Evolutionary conservation across 2,888 invertebrate species (phyloP).

Genomic region (Hyposoter didymator): DNA sequence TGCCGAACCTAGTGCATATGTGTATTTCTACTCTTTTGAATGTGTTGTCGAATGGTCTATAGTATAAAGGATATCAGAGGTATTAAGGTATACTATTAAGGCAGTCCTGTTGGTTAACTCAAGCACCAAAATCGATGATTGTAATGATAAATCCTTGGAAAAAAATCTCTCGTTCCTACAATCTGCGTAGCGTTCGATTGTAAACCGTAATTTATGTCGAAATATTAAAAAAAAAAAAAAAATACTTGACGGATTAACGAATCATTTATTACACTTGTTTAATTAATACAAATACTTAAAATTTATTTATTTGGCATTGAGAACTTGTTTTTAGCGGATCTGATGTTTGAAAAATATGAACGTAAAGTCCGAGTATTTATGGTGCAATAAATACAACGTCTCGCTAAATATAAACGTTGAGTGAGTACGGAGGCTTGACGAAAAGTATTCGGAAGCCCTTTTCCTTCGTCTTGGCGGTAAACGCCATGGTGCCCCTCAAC

Average conservation of each 20-base stretch:
- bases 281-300: slow-evolving; percentile 7
- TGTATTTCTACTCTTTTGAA: slow-evolving; percentile 13
- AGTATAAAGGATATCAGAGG: slow-evolving; percentile 5
- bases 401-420: not conserved
- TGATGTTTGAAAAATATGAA: not conserved
- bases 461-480: slow-evolving; percentile 14
- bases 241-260: not conserved
- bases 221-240: slow-evolving; percentile 14
- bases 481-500: not conserved
- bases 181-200: not conserved
- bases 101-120: not conserved
- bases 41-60: slow-evolving; percentile 19
- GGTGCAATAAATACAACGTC: not conserved
- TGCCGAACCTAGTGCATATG: slow-evolving; percentile 48
- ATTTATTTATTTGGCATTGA: not conserved
- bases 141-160: not conserved
- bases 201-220: not conserved
- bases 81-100: slow-evolving; percentile 17
- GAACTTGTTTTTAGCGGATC: not conserved
- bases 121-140: not conserved
- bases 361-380: not conserved
- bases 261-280: slow-evolving; percentile 6
- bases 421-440: slow-evolving; percentile 5
- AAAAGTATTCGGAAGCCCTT: slow-evolving; percentile 55
- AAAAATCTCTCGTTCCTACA: not conserved